Conservation (phyloP, 2,113 vertebrate species). For the Donacobius atricapilla region DNA sequence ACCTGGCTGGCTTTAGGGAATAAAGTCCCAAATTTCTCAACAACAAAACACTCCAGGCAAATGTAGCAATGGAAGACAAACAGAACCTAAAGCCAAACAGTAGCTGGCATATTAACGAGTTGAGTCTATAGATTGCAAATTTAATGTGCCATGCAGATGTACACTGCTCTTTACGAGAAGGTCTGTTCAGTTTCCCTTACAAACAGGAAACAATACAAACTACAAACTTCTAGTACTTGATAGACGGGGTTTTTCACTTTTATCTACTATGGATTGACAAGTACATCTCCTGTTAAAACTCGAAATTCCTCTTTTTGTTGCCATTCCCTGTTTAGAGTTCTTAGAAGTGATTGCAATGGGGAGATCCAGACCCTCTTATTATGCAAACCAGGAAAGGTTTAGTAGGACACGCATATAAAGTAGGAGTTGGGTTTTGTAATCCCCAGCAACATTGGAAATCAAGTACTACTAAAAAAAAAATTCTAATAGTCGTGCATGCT, state of each 20-base stretch:
- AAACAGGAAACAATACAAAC: not conserved
- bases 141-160: accelerated
- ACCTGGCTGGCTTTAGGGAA: not conserved
- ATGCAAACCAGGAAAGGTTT: not conserved
- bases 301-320: not conserved
- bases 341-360: not conserved
- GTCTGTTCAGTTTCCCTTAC: not conserved
- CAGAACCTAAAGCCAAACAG: not conserved
- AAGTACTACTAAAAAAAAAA: not conserved
- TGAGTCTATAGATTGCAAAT: not conserved
- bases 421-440: not conserved
- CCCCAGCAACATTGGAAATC: not conserved
- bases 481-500: not conserved
- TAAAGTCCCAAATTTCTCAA: conserved; percentile 5
- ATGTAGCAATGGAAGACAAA: not conserved
- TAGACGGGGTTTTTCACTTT: not conserved
- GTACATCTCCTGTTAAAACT: not conserved
- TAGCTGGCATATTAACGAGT: not conserved
- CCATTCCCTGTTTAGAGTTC: not conserved
- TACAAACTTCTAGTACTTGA: not conserved
- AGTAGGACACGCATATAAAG: not conserved
- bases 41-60: not conserved
- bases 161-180: not conserved
- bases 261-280: not conserved
- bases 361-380: not conserved